phyloP scores from a whole-genome alignment of 2,797 vertebrate species.

The Nannoperca obscura region DNA sequence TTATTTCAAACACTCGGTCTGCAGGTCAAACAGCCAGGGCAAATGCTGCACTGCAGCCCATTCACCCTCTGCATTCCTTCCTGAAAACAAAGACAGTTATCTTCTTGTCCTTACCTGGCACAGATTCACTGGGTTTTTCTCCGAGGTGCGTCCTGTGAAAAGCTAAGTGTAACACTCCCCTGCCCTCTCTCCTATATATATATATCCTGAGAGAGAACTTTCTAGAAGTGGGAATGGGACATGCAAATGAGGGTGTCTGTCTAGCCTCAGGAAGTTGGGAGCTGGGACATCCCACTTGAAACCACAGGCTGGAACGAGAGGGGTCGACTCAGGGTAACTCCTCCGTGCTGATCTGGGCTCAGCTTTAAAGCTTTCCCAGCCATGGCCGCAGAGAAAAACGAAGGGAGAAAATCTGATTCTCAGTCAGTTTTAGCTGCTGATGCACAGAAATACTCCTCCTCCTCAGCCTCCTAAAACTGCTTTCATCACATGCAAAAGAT shows the following conservation, averaged over 20 bases:
- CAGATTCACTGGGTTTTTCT: slow-evolving; percentile 49
- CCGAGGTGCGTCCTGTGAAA: slow-evolving; percentile 48
- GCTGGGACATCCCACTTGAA: slow-evolving; percentile 79
- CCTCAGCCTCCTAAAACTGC: slow-evolving; percentile 16
- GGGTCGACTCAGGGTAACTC: slow-evolving; percentile 5
- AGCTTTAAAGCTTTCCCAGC: slow-evolving; percentile 33
- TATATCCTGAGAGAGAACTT: slow-evolving; percentile 89
- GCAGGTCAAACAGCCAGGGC: slow-evolving; percentile 4
- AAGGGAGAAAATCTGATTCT: slow-evolving; percentile 35
- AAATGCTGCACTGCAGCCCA: slow-evolving; percentile 30
- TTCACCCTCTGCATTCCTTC: slow-evolving; percentile 50
- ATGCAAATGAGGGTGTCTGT: slow-evolving; percentile 82
- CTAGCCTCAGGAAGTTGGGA: slow-evolving; percentile 67
- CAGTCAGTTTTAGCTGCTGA: slow-evolving; percentile 35
- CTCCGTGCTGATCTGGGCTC: slow-evolving; percentile 60
- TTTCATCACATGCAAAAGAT: slow-evolving; percentile 69
- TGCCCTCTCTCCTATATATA: slow-evolving; percentile 49
- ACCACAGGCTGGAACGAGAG: slow-evolving; percentile 56
- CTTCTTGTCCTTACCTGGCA: slow-evolving; percentile 75
- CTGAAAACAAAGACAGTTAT: slow-evolving; percentile 41
- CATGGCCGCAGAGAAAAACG: not conserved
- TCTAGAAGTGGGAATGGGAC: slow-evolving; percentile 90
- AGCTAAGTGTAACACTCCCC: slow-evolving; percentile 15
- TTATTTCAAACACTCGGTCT: not conserved
- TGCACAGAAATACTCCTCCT: not conserved